Evolutionary conservation across 1,140 invertebrate genomes (phyloP).

Genomic region (Tetramorium parvispinum): DNA sequence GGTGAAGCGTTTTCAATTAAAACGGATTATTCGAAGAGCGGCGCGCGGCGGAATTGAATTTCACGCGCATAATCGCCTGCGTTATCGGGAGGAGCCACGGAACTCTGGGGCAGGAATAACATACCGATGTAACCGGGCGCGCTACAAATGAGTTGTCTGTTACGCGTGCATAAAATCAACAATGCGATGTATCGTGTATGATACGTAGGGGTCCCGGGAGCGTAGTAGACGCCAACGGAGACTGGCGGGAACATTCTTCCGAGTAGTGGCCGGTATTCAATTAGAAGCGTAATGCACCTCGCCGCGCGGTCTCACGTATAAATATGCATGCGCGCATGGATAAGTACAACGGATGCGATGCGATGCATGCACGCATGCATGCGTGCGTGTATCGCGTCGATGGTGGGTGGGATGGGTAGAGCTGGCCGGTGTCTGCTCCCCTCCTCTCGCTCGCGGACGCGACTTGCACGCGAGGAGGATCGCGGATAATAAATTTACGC

Average conservation of each 20-base stretch:
- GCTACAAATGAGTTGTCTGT: conserved; percentile 44
- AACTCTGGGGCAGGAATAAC: not conserved
- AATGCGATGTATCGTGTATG: conserved; percentile 26
- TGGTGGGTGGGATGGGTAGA: conserved; percentile 29
- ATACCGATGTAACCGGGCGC: not conserved
- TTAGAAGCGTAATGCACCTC: conserved; percentile 63
- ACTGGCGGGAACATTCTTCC: conserved; percentile 46
- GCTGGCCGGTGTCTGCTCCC: not conserved
- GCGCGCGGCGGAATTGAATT: conserved; percentile 22
- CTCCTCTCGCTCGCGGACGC: not conserved
- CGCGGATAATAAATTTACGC: conserved; percentile 63
- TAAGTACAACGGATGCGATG: conserved; percentile 40
- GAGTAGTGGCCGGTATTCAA: conserved; percentile 61
- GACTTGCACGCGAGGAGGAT: conserved; percentile 54
- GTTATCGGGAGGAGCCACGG: conserved; percentile 10
- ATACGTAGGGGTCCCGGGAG: conserved; percentile 26
- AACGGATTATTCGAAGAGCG: conserved; percentile 14
- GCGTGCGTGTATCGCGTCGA: conserved; percentile 12
- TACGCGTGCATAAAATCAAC: conserved; percentile 52
- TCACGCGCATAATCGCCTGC: conserved; percentile 44
- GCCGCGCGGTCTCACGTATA: conserved; percentile 45
- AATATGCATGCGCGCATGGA: conserved; percentile 60
- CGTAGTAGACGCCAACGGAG: conserved; percentile 19
- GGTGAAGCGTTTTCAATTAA: conserved; percentile 35
- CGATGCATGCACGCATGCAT: conserved; percentile 20